Percentiles rank a stretch among this genome's conserved stretches.
phyloP scores from a whole-genome alignment of 1,140 invertebrate species.

The Branchinecta lynchi region DNA sequence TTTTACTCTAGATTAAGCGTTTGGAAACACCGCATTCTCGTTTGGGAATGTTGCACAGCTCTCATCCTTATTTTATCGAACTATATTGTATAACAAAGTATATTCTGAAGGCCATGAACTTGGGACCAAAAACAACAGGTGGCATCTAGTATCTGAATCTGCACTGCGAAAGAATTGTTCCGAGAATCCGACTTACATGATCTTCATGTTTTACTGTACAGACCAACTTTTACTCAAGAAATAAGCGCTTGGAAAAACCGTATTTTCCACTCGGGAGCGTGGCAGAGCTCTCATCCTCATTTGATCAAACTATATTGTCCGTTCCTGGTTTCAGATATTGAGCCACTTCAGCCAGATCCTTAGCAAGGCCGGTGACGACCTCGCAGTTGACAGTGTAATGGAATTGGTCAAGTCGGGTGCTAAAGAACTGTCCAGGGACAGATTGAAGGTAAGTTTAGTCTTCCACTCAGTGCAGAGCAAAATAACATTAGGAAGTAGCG shows the following conservation, averaged over 20 bases:
- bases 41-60: no score
- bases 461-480: slow-evolving; percentile 26
- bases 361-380: slow-evolving; percentile 42
- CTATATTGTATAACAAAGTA: no score
- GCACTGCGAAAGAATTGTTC: neutral
- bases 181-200: neutral
- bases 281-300: neutral
- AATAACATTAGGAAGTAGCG: slow-evolving; percentile 12
- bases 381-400: slow-evolving; percentile 70
- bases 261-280: neutral
- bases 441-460: slow-evolving; percentile 49
- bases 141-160: no score
- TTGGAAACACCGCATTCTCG: no score
- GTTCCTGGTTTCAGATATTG: slow-evolving; percentile 46
- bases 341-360: slow-evolving; percentile 67
- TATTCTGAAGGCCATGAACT: no score
- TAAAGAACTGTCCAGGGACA: slow-evolving; percentile 48
- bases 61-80: no score
- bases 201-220: neutral
- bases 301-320: neutral
- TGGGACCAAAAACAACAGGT: no score
- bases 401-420: slow-evolving; percentile 69
- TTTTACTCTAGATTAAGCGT: no score
- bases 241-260: neutral
- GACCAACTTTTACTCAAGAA: neutral